Base-by-base conservation (phyloP, 2,113 vertebrate genomes). In the Corydoras sp. region DNA sequence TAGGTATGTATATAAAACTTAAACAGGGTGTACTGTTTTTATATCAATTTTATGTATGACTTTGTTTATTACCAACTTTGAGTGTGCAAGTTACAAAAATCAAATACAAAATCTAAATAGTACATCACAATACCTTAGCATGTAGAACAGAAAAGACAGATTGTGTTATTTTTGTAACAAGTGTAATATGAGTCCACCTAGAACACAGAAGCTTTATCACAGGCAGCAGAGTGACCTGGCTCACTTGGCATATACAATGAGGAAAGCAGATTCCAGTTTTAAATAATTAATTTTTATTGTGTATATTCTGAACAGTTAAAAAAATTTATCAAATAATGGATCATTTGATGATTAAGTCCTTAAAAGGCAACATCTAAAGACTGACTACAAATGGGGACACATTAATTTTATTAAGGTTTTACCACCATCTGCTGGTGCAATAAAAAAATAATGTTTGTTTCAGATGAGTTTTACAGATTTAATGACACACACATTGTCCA, bases 361-460 rank as follows among this genome's bases (percentile, higher is more conserved):
- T 43, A 43, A 43, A 43, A 43, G 35, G 18, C 18, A 24, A 24
- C 18, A 24, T 24, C 18, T 24, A 24, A 24, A 24, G 18, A 24
- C 18, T 24, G 18, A 24, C 18, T 24, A 43, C 35, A 5, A 43
- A 43, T 43, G 35, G 35, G 35, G 35, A 43, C 4, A 43, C 4
- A 43, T 5, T 43, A 5, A 43, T 43, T 6, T 35, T 58, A 15
- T 6, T 9, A 58, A 69, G 51, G 62, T 14, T 79, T n/a, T 86
- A 30, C 63, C 35, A 69, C 87, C 88, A 87, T 74, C 84, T 86
- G 2, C 54, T 56, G 54, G 54, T 56, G 13, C 6, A 7, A 56
- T 15, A n/a, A n/a, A 4, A 24, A n/a, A 56, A n/a, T 56, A n/a
- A n/a, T n/a, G n/a, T 53, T 53, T 53, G 13, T 10, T 0, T 53